These are phyloP conservation scores for Ctenoplectra terminalis DNA, from an alignment of 1,140 invertebrate species.

Conservation along the genomic window DNA sequence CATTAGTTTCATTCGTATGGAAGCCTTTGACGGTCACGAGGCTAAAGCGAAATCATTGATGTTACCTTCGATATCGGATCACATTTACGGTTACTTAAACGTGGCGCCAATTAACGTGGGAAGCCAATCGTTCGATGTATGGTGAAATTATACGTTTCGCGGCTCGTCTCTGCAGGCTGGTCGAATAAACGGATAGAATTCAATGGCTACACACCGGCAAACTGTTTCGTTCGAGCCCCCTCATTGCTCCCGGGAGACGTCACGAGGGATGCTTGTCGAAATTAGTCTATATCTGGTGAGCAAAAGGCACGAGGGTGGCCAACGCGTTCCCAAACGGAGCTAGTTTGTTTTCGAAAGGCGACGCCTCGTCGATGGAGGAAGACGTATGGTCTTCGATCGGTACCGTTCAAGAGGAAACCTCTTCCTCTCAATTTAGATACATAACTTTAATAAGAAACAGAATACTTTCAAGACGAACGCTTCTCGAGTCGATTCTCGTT, in stretches of 20 bases:
- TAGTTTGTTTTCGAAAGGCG: slow-evolving; percentile 49
- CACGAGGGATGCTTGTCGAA: slow-evolving; percentile 72
- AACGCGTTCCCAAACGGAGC: slow-evolving; percentile 24
- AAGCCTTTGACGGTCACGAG: too few species aligned
- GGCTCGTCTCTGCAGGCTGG: slow-evolving; percentile 56
- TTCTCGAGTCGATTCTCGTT: too few species aligned
- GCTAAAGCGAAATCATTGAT: too few species aligned
- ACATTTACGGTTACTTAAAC: not conserved
- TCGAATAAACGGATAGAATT: slow-evolving; percentile 76
- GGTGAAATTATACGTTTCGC: slow-evolving; percentile 76
- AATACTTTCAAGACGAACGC: not conserved
- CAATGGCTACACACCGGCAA: slow-evolving; percentile 67
- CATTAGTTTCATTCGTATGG: not conserved
- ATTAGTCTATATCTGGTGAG: slow-evolving; percentile 78
- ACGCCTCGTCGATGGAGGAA: slow-evolving; percentile 45
- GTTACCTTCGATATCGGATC: not conserved
- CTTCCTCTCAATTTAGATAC: not conserved
- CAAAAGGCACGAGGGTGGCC: slow-evolving; percentile 23
- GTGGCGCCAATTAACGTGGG: slow-evolving; percentile 36
- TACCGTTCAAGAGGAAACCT: not conserved
- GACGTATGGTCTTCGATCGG: slow-evolving; percentile 48
- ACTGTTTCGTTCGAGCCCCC: slow-evolving; percentile 59
- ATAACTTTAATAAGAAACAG: not conserved
- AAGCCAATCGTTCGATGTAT: slow-evolving; percentile 58
- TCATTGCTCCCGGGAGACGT: slow-evolving; percentile 77